These are phyloP conservation scores for Escarpia spicata DNA, from an alignment of 2,888 invertebrate genomes.

Conservation along the genomic window DNA sequence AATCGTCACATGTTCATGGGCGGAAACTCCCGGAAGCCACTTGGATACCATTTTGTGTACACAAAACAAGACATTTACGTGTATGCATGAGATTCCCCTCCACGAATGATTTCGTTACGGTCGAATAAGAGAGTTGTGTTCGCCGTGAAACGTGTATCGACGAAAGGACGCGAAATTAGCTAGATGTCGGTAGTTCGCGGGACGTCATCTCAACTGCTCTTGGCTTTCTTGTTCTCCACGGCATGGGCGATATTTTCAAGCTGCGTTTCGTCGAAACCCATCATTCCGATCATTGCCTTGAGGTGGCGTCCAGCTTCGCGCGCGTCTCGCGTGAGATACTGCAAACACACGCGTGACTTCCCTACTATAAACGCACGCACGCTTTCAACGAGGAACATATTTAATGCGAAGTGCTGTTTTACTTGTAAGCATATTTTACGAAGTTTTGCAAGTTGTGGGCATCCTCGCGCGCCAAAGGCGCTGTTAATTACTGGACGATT, in stretches of 20 bases:
- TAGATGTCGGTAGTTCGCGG: neutral
- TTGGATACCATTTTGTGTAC: neutral
- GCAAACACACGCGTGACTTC: neutral
- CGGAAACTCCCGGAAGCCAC: neutral
- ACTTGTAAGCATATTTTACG: too few species aligned
- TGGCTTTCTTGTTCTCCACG: constrained; percentile 26
- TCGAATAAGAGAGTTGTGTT: neutral
- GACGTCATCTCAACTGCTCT: neutral
- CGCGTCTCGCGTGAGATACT: constrained; percentile 16
- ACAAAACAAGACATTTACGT: neutral
- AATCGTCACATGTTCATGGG: neutral
- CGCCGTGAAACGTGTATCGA: neutral
- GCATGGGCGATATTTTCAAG: constrained; percentile 50
- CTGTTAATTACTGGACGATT: too few species aligned
- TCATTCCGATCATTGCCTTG: constrained; percentile 57
- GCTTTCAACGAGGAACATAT: too few species aligned
- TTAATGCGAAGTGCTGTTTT: too few species aligned
- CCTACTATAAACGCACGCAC: too few species aligned
- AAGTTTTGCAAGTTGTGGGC: too few species aligned
- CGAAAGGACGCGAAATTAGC: neutral
- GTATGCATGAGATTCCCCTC: neutral
- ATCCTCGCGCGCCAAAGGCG: too few species aligned
- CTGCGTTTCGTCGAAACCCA: constrained; percentile 54
- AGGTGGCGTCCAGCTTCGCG: constrained; percentile 43
- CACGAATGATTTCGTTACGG: neutral